A percentile compares a stretch with the other conserved stretches of the same genome.
Evolutionary conservation across 2,113 vertebrate genomes (phyloP).

Genomic region (Bostrychus sinensis): DNA sequence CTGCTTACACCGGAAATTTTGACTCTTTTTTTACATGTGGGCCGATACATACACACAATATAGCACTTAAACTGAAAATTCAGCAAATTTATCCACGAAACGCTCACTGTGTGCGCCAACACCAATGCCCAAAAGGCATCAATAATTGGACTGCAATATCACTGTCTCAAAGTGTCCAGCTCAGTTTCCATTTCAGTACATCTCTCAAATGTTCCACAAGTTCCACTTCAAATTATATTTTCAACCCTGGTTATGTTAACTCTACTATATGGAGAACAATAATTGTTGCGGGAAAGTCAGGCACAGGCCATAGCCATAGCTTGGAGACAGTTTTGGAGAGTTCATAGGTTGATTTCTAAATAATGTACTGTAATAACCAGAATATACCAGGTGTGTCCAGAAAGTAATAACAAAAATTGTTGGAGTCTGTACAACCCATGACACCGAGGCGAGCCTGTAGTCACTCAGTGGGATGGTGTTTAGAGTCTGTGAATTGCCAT

Average conservation of each 20-base stretch:
- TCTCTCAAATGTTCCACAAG: neutral
- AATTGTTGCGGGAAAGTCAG: constrained; percentile 1
- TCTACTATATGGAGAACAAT: constrained; percentile 7
- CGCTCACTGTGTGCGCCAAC: constrained; percentile 5
- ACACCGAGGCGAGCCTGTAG: too few species aligned
- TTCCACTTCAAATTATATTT: constrained; percentile 12
- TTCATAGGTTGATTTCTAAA: neutral
- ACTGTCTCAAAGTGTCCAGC: constrained; percentile 7
- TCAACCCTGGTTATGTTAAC: neutral
- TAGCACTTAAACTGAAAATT: constrained; percentile 29
- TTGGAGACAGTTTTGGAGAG: neutral
- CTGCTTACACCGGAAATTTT: neutral
- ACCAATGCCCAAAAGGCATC: constrained; percentile 26
- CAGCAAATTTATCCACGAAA: constrained; percentile 31
- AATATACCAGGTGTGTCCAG: too few species aligned
- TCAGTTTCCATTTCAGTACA: constrained; percentile 9
- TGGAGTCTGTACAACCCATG: too few species aligned
- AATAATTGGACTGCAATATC: constrained; percentile 35
- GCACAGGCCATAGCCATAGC: neutral
- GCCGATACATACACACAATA: neutral
- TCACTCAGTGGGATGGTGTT: too few species aligned
- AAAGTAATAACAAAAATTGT: too few species aligned
- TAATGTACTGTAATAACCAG: neutral
- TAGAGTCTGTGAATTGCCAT: too few species aligned
- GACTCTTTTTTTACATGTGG: constrained; percentile 1